Evolutionary conservation across 2,113 vertebrate species (phyloP), one percentile per base, ranked within the genome.

Genomic region (Stigmatopora argus): DNA sequence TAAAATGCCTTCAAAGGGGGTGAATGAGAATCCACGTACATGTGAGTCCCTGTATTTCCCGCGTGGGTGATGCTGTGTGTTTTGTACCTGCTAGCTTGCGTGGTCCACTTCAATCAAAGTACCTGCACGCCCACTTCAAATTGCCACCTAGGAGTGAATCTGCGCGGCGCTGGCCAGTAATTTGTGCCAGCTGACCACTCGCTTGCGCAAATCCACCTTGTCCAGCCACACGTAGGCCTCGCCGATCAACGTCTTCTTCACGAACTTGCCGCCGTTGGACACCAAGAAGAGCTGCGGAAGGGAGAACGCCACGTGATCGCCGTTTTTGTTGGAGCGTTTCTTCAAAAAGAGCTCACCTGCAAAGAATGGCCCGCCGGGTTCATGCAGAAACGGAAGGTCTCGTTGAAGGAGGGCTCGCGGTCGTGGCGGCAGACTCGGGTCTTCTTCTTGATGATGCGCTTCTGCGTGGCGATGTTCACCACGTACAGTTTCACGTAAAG

Each of bases 161-260:
- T 96, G 95, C 63, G 94, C 89, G 23, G 94, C 91, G 86, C 94
- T 97, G 89, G 93, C 92, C 81, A 98, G 89, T 80, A 99, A 91
- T 91, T 99, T 99, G 92, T 99, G 95, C 97, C 97, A 99, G 92
- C 96, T 95, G 82, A 97, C 95, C 85, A 94, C 93, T 79, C 95
- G 93, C 90, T 99, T 99, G 74, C 95, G 94, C 67, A 99, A 91
- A 89, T 99, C 97, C 77, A 99, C 93, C 88, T 99, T 98, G 90
- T 99, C 97, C 82, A 99, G 93, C 95, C 96, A 99, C 82, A 99
- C 93, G 75, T 95, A 98, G 67, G 96, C 95, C 90, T 99, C 97
- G 2, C 97, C 97, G 71, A 99, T 98, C 82, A 99, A 89, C 38
- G 96, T 99, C 91, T 99, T 99, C 92, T 98, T 98, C 88, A 98